Evolutionary conservation across 2,888 invertebrate genomes (phyloP), one percentile per base, ranked within the genome.

Genomic region (Pachydiplax longipennis): DNA sequence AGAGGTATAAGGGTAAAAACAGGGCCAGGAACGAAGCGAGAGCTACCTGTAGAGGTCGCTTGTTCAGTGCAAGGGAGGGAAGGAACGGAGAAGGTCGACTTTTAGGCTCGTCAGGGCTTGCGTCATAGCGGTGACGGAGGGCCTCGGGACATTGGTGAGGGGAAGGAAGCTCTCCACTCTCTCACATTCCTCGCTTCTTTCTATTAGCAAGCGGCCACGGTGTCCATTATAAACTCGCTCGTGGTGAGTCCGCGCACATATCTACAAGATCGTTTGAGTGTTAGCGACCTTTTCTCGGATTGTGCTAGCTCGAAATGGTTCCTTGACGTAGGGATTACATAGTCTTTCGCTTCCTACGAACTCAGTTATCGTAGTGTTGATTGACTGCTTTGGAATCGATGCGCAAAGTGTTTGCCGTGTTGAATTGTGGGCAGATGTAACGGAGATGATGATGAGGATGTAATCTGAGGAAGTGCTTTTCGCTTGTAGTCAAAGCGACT

Each of bases 61-160:
- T 53, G 0, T 53, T 18, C 18, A 53, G 53, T 18, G 2, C 53
- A 22, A 31, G 22, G 31, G 73, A 73, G 73, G 48, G 65, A 65
- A 65, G 65, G 25, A 65, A 65, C 5, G 3, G 61, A 61, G 15
- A 15, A 61, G 61, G 61, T 15, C 61, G 61, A 18, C 15, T 31
- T 31, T 53, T 18, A 10, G 82, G 48, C 8, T 48, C 25, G 40
- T 53, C 37, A 81, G 53, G 53, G 58, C 83, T 83, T 83, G 83
- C 83, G 58, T 83, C 58, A 35, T 44, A 53, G 91, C 53, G 40
- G 83, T 48, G 58, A 80, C 65, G 81, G n/a, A 31, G 87, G 80
- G 73, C 90, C 91, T 91, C 81, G 83, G 91, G 91, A 91, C 91
- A 92, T 91, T 91, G 90, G 92, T 91, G 91, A 91, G 91, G 81